A percentile compares a stretch with the other conserved stretches of the same genome.
phyloP scores from a whole-genome alignment of 2,797 vertebrate genomes.

The Chaunax sp. region DNA sequence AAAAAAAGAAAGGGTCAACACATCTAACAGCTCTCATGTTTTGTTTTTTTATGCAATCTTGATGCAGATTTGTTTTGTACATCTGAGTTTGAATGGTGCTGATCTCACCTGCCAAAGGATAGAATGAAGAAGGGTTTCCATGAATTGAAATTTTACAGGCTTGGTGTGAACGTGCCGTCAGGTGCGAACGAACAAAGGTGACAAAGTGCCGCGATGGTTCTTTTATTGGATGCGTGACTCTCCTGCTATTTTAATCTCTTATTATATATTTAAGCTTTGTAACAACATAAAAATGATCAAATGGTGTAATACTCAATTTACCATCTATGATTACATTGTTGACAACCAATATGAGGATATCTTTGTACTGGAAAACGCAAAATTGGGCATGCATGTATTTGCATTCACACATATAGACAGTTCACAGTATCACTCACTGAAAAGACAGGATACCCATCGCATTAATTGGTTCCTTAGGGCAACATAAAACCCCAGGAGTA shows the following conservation, averaged over 20 bases:
- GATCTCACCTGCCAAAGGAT: conserved; percentile 12
- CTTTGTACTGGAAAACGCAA: conserved; percentile 8
- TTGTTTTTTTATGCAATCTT: neutral
- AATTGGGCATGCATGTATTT: conserved; percentile 24
- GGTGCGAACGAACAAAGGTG: conserved; percentile 27
- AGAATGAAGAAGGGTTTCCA: neutral
- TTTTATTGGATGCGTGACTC: conserved; percentile 15
- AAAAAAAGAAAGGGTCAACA: neutral
- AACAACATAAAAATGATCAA: conserved; percentile 14
- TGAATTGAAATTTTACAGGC: conserved; percentile 22
- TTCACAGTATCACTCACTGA: conserved; percentile 5
- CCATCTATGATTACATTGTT: conserved; percentile 2
- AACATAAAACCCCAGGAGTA: conserved; percentile 51
- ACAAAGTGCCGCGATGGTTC: conserved; percentile 3
- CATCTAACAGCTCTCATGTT: neutral
- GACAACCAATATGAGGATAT: conserved; percentile 10
- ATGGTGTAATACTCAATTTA: neutral
- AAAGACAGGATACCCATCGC: conserved; percentile 69
- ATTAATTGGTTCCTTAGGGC: conserved; percentile 75
- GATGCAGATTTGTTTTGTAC: neutral
- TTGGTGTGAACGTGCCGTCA: conserved; percentile 1
- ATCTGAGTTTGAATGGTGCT: conserved; percentile 15
- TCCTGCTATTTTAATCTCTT: conserved; percentile 3
- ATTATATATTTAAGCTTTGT: conserved; percentile 2
- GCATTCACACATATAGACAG: conserved; percentile 4